phyloP scores from a whole-genome alignment of 2,113 vertebrate genomes.

The Calypte anna region DNA sequence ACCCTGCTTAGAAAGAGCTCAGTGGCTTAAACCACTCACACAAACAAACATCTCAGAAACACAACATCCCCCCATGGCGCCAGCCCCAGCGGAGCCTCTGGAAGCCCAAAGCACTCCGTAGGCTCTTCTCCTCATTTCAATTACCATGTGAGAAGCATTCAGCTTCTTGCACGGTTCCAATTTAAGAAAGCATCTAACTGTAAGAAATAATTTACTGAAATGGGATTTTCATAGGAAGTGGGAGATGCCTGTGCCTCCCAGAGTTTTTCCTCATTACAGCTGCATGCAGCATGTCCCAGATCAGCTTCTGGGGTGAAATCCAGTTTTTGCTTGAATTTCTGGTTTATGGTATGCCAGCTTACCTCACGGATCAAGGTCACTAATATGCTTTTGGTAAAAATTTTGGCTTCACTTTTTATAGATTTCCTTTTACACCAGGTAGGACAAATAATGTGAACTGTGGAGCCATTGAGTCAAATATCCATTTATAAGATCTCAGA shows the following conservation, averaged over 20 bases:
- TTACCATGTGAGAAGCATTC: neutral
- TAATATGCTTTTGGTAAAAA: neutral
- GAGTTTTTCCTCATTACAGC: neutral
- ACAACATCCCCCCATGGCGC: rapidly evolving
- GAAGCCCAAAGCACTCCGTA: neutral
- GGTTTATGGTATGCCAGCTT: neutral
- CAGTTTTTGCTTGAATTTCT: neutral
- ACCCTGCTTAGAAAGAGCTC: neutral
- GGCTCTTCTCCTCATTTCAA: neutral
- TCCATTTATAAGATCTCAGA: neutral
- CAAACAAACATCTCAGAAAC: neutral
- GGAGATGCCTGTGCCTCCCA: neutral
- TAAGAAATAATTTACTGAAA: neutral
- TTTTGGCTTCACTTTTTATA: neutral
- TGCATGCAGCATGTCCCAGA: neutral
- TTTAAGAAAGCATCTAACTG: neutral
- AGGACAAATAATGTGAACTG: neutral
- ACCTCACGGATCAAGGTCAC: neutral
- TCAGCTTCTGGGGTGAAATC: neutral
- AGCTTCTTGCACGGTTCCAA: neutral
- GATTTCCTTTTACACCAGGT: neutral
- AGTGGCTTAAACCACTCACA: neutral
- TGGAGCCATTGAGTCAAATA: neutral
- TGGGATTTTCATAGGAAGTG: neutral
- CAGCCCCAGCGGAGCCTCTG: neutral